Base-by-base conservation (phyloP, 2,113 vertebrate genomes). In the Epinephelus lanceolatus region DNA sequence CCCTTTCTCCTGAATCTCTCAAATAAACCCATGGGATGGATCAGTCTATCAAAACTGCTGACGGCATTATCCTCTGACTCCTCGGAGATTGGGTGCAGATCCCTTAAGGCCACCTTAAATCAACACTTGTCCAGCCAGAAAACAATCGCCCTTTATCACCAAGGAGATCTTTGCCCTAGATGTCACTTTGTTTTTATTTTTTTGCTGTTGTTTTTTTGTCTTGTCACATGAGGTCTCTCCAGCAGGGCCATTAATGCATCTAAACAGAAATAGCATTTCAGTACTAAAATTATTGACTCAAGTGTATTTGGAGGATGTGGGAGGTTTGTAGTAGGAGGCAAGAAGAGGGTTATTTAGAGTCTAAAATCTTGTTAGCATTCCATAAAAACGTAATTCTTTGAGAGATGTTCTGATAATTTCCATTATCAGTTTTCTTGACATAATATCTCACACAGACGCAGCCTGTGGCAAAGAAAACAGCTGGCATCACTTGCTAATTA, bases 31-130 rank as follows among this genome's bases (percentile, higher is more conserved):
- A 73, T 66, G 72, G 86, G 90, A 90, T 80, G 75, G 80, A 88
- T 93, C 80, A 73, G 62, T 86, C 86, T 90, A 84, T 87, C 68
- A 87, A 78, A 91, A 85, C 77, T 84, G 86, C 80, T 89, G 80
- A 92, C 85, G 83, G 71, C 71, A 86, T 90, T 83, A 88, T 91
- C 75, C 76, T 88, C 86, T 76, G 78, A 80, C 85, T 83, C 78
- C 71, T 67, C 52, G 53, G 78, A 86, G 88, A 83, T 18, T 45
- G 55, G 80, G 75, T 65, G 19, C 85, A 85, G 91, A 93, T 93
- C 76, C 76, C 76, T 82, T 78, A 72, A 92, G 91, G 83, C 81
- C 81, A 76, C 81, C 59, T 78, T 76, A 80, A 86, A 86, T 88
- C 69, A 88, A 72, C 55, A 86, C 63, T 85, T 69, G 66, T 66